Conservation (phyloP, 2,797 vertebrate species). For the Anguilla pacifica region DNA sequence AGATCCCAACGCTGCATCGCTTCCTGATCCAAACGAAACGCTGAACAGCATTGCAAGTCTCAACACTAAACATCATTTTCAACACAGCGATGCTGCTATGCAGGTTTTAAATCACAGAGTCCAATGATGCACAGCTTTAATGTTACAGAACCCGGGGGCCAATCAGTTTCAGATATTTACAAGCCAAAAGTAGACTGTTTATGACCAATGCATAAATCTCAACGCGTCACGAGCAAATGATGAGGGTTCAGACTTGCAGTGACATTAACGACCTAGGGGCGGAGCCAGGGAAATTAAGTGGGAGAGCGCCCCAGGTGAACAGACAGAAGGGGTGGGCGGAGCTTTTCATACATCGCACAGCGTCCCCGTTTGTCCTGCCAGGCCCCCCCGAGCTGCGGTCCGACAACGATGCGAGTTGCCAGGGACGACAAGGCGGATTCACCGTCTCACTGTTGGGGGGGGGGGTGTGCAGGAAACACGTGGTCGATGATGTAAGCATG, state of each 20-base stretch:
- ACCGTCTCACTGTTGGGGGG: neutral
- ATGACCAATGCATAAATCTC: neutral
- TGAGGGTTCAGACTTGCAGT: neutral
- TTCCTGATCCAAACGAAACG: no score
- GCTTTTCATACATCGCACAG: constrained; percentile 26
- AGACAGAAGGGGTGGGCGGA: constrained; percentile 35
- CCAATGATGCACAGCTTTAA: constrained; percentile 28
- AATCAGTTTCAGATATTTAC: no score
- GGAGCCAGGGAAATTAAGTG: neutral
- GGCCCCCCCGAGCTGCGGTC: neutral
- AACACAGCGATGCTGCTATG: no score
- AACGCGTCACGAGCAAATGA: neutral
- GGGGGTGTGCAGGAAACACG: neutral
- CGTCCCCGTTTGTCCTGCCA: neutral
- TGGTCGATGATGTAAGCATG: neutral
- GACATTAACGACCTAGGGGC: neutral
- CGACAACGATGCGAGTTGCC: neutral
- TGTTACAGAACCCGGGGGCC: constrained; percentile 17
- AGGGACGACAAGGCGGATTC: neutral
- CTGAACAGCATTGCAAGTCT: no score
- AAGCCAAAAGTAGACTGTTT: no score
- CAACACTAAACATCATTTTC: no score
- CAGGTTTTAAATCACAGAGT: neutral
- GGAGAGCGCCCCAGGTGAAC: constrained; percentile 30
- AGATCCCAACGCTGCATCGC: no score